Evolutionary conservation across 2,888 invertebrate genomes (phyloP), one percentile per base, ranked within the genome.

Genomic region (Ethmia dodecea): DNA sequence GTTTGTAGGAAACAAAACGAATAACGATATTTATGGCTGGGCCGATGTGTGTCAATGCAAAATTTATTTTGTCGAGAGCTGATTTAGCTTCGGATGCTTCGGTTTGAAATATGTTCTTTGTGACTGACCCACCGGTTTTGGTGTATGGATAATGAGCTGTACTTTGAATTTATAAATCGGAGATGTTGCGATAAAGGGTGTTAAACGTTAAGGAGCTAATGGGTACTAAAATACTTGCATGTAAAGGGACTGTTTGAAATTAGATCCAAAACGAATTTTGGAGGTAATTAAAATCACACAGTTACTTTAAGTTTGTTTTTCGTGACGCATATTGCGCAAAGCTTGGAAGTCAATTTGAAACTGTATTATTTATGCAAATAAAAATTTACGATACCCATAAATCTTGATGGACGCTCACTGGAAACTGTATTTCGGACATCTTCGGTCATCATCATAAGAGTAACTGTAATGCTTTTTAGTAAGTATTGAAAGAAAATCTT

Each of bases 1-100:
- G 74, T 74, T 73, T 70, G 72, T 72, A 63, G 74, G 60, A 65
- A 80, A 81, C 80, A 83, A 84, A 83, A 84, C 73, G 78, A 75
- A 52, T 49, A 52, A 31, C 52, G 41, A 68, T 71, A 77, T 83
- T 86, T 84, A 84, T 80, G 75, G 72, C 48, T 54, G 71, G 67
- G 45, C 49, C 83, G 74, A 80, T 76, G 76, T 79, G 68, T 81
- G 84, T 75, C 84, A 79, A 84, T 79, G 68, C 67, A 52, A 74
- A 79, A 84, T 83, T 83, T 83, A 84, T 83, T 64, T 63, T 71
- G 75, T 69, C 58, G 58, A 60, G 54, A 61, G 60, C 67, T 74
- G 79, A 76, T 75, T 76, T 77, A 76, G 62, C 63, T 64, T 57
- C 54, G 59, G 54, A 56, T 60, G 54, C 53, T 68, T 64, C 58